Percentiles rank a stretch among this genome's conserved stretches.
Evolutionary conservation across 23 tunicate species (phyloP).

Genomic region (Trididemnum nubilum): DNA sequence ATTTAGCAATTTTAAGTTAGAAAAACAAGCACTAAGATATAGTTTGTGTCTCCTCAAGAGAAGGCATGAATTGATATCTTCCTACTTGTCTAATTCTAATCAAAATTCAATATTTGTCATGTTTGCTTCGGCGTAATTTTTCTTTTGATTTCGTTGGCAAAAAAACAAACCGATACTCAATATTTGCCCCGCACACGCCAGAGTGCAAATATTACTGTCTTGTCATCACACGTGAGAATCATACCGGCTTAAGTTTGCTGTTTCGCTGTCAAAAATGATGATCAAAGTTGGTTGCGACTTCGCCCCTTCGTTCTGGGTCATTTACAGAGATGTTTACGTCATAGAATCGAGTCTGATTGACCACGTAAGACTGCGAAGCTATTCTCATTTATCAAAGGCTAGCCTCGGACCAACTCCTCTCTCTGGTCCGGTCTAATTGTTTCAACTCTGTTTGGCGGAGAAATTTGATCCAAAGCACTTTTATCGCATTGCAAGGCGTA

Average conservation of each 20-base stretch:
- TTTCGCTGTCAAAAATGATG: neutral
- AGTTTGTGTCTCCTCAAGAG: too few relatives aligned
- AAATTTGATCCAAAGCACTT: too few relatives aligned
- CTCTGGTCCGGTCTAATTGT: too few relatives aligned
- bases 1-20: too few relatives aligned
- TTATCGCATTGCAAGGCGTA: too few relatives aligned
- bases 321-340: neutral
- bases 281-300: conserved; percentile 10
- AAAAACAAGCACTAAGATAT: too few relatives aligned
- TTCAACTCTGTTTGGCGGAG: too few relatives aligned
- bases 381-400: too few relatives aligned
- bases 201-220: conserved; percentile 2
- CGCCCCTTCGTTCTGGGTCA: conserved; percentile 7
- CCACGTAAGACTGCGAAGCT: neutral
- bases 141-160: neutral
- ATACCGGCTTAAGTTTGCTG: neutral
- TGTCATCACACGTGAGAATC: neutral
- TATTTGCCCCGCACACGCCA: neutral
- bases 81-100: too few relatives aligned
- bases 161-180: neutral
- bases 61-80: too few relatives aligned
- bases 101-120: neutral
- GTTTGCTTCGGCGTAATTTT: neutral
- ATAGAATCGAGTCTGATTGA: neutral
- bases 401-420: too few relatives aligned